phyloP scores from a whole-genome alignment of 2,797 vertebrate species.

The Allobates femoralis region DNA sequence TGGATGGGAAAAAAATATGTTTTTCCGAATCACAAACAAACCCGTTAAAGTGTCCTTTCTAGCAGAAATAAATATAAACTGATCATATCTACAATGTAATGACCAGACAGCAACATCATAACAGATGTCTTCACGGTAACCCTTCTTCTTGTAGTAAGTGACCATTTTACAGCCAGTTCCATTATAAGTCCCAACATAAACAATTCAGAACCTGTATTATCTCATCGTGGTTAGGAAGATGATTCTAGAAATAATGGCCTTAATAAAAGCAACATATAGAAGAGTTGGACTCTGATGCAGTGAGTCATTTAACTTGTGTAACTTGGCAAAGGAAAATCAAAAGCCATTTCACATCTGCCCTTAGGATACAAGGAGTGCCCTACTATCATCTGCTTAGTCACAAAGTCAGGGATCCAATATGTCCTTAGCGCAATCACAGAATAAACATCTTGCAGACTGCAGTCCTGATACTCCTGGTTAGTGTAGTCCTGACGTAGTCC shows the following conservation, averaged over 20 bases:
- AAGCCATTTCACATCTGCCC: slow-evolving; percentile 32
- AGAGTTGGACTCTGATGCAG: too few species aligned
- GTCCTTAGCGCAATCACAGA: slow-evolving; percentile 19
- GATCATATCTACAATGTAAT: background rate
- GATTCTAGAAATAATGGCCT: background rate
- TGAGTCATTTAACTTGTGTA: slow-evolving; percentile 29
- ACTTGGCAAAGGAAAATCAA: slow-evolving; percentile 28
- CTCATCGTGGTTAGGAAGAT: background rate
- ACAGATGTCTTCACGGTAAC: background rate
- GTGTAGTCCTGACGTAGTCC: background rate
- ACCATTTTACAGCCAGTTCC: background rate
- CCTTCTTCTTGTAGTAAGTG: background rate
- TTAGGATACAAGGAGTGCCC: slow-evolving; percentile 53
- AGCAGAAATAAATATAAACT: background rate
- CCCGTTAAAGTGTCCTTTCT: background rate
- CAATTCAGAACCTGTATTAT: background rate
- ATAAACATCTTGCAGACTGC: slow-evolving; percentile 39
- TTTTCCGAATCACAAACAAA: background rate
- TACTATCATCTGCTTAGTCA: slow-evolving; percentile 51
- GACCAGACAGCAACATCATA: background rate
- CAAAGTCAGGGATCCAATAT: slow-evolving; percentile 29
- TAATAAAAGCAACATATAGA: background rate
- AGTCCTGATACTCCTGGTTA: background rate
- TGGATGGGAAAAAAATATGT: too few species aligned
- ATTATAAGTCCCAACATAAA: slow-evolving; percentile 9